Base-by-base conservation (phyloP, 2,113 vertebrate genomes). In the Lampris incognitus region DNA sequence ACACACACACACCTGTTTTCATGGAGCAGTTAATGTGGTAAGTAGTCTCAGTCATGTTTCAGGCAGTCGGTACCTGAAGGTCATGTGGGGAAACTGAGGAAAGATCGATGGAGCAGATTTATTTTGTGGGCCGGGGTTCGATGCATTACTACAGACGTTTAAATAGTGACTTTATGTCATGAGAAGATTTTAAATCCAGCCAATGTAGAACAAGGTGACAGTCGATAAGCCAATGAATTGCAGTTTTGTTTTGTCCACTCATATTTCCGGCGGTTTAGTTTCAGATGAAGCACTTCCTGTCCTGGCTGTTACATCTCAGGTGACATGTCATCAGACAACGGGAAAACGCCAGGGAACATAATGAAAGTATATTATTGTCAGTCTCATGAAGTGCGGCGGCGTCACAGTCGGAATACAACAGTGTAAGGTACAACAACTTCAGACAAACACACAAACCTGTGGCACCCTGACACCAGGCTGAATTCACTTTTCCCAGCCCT, bases 141-240 rank as follows among this genome's bases (percentile, higher is more conserved):
- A 41, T 55, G 71, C 41, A 56, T 84, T 84, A 67, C 11, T 38
- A n/a, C 10, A 56, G 6, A 69, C 1, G 56, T 69, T 65, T 0
- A 69, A 76, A 81, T 74, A 60, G 50, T 70, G 60, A 50, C 40
- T 10, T 50, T 74, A 54, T 78, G 69, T 73, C 81, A 85, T 71
- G 82, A 90, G 79, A 66, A 80, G 65, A n/a, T 66, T 84, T 78
- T 49, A 69, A 39, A 69, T 73, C 49, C 58, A 68, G 10, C 59
- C 24, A 83, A 44, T 81, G 76, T 40, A 55, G 48, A 80, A 64
- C 63, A 41, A 60, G 72, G 36, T 56, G 4, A 52, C 48, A 66
- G 36, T 56, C 2, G 48, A 84, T 52, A 46, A 62, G 9, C n/a
- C 42, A 65, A 64, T 38, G 3, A 39, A 59, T 38, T 37, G 38